Base-by-base conservation (phyloP, 2,888 invertebrate species). In the Choreutis nemorana region DNA sequence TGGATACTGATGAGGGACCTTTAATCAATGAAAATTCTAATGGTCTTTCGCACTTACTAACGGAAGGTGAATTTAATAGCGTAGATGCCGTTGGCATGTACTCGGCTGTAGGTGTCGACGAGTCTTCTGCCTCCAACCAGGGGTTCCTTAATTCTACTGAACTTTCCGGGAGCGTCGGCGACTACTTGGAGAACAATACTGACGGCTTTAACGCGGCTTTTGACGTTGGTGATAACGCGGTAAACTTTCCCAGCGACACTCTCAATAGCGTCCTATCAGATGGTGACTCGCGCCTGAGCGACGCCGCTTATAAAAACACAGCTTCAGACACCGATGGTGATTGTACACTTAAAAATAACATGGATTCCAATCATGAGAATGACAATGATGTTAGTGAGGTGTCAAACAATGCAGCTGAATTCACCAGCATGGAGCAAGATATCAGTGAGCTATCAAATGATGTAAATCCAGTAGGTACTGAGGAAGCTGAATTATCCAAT, bases 1-100 rank as follows among this genome's bases (percentile, higher is more conserved):
- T 78, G 73, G 77, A 78, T 34, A 68, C 70, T 7, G 77, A 78
- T 32, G 77, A 77, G 42, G 73, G 73, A 1, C 71, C 75, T 8
- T 37, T 75, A 29, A 77, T 72, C 27, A 72, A 77, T 35, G 77
- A 77, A 41, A 78, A 75, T 38, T 78, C 77, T 1, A 77, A 75
- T 40, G 77, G 77, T 4, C 44, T 75, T 30, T 75, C 78, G 5
- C 75, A 77, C 51, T 52, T 77, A 39, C 48, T 77, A 37, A 75
- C 73, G 9, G 78, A 75, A 36, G 64, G 72, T 18, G 77, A 73
- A 42, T 75, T 77, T 42, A 72, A 63, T 38, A 75, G 73, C 44
- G 77, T 77, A 14, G 77, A 78, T 32, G 65, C 71, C 11, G 65
- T 45, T 10, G 59, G 52, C 14, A 73, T 56, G 34, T 77, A 77